These are phyloP conservation scores for Xiphorhynchus elegans DNA, from an alignment of 2,113 vertebrate genomes.

Conservation along the genomic window DNA sequence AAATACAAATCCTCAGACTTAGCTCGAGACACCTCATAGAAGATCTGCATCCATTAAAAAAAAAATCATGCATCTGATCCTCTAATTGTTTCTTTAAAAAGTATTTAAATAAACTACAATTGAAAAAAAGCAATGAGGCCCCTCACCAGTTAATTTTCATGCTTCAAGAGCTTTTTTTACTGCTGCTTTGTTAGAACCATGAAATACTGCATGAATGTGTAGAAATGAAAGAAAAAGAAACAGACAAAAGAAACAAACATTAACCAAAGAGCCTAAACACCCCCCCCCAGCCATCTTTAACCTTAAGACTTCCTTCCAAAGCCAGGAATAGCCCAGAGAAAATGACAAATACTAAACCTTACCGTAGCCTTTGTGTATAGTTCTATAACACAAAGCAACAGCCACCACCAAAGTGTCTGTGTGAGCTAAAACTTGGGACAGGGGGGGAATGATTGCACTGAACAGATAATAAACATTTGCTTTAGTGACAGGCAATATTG, in stretches of 20 bases:
- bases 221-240: constrained; percentile 89
- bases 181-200: constrained; percentile 89
- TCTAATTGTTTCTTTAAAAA: constrained; percentile 68
- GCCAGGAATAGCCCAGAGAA: constrained; percentile 68
- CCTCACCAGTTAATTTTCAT: constrained; percentile 89
- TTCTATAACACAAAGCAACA: constrained; percentile 78
- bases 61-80: constrained; percentile 83
- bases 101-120: constrained; percentile 80
- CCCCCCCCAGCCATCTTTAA: constrained; percentile 76
- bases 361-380: constrained; percentile 77
- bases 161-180: constrained; percentile 86
- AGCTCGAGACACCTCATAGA: constrained; percentile 79
- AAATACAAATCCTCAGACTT: constrained; percentile 78
- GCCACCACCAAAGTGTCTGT: constrained; percentile 70
- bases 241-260: constrained; percentile 90
- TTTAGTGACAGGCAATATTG: constrained; percentile 68
- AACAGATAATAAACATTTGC: constrained; percentile 61
- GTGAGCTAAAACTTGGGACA: constrained; percentile 68
- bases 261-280: constrained; percentile 83
- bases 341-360: constrained; percentile 76
- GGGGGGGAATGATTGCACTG: constrained; percentile 51
- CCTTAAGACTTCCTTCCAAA: constrained; percentile 76
- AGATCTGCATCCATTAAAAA: constrained; percentile 85
- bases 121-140: constrained; percentile 83
- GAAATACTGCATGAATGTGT: constrained; percentile 89